phyloP scores from a whole-genome alignment of 2,113 vertebrate genomes.

The Sinocyclocheilus grahami region DNA sequence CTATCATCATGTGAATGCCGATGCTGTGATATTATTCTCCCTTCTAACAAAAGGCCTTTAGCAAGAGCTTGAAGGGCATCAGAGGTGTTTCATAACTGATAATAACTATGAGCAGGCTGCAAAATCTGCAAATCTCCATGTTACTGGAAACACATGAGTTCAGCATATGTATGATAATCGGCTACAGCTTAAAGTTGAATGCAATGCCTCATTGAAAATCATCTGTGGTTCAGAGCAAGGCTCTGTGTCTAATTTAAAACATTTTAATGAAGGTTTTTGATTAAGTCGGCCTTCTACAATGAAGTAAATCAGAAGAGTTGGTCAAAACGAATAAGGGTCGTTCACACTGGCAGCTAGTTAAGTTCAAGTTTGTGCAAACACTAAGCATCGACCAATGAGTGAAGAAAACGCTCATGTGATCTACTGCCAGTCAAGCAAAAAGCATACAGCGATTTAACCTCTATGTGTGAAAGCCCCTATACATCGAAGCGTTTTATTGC shows the following conservation, averaged over 20 bases:
- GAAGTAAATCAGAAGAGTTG: neutral
- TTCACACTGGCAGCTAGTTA: neutral
- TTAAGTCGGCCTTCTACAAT: neutral
- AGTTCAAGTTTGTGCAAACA: neutral
- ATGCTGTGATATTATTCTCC: neutral
- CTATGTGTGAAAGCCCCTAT: neutral
- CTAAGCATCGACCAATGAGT: neutral
- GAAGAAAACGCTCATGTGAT: neutral
- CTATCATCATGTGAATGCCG: neutral
- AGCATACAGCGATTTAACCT: neutral
- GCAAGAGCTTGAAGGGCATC: conserved; percentile 3
- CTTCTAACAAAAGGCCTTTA: neutral
- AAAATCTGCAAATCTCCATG: neutral
- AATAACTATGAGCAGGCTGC: conserved; percentile 13
- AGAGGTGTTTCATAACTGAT: conserved; percentile 31
- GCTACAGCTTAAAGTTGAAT: conserved; percentile 1
- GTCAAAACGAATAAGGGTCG: neutral
- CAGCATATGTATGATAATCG: neutral
- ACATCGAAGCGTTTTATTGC: neutral
- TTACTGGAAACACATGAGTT: conserved; percentile 19
- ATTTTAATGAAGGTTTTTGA: neutral
- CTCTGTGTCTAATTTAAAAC: neutral
- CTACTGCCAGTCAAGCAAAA: neutral
- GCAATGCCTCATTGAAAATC: conserved; percentile 44
- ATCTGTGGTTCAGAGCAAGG: conserved; percentile 1